Percentiles rank a stretch among this genome's conserved stretches.
phyloP scores from a whole-genome alignment of 2,797 vertebrate species.

The Chaetophractus vellerosus region DNA sequence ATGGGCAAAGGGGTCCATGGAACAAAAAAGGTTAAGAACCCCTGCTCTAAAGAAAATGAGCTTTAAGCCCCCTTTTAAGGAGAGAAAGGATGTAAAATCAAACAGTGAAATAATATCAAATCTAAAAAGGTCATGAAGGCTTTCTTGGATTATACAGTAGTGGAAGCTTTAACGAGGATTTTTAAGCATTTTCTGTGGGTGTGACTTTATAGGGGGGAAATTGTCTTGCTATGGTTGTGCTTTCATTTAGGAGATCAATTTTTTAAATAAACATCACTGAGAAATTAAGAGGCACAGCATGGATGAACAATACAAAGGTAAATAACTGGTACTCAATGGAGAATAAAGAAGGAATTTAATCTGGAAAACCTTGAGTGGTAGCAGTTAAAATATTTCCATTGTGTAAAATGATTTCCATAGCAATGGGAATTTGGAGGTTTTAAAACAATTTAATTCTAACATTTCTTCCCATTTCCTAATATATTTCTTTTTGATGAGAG shows the following conservation, averaged over 20 bases:
- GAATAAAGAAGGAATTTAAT: slow-evolving; percentile 66
- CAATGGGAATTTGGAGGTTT: slow-evolving; percentile 69
- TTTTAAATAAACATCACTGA: slow-evolving; percentile 64
- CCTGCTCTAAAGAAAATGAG: background rate
- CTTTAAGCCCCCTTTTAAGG: background rate
- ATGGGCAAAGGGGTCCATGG: too few species aligned
- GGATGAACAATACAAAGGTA: slow-evolving; percentile 52
- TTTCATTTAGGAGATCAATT: slow-evolving; percentile 55
- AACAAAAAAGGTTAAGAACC: too few species aligned
- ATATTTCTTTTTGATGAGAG: slow-evolving; percentile 65
- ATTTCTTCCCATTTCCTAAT: slow-evolving; percentile 75
- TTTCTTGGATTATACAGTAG: slow-evolving; percentile 20
- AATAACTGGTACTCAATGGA: slow-evolving; percentile 56
- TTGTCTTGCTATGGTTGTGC: background rate
- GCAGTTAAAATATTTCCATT: slow-evolving; percentile 80
- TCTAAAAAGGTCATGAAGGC: background rate
- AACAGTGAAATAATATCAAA: background rate
- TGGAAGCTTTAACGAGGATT: background rate
- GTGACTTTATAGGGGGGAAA: background rate
- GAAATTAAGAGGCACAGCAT: slow-evolving; percentile 41
- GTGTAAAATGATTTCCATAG: slow-evolving; percentile 72
- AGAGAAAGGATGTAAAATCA: background rate
- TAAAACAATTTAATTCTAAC: slow-evolving; percentile 77
- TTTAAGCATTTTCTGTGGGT: background rate
- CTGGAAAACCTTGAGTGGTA: slow-evolving; percentile 53